Base-by-base conservation (phyloP, 2,113 vertebrate species). In the Pterocles orientalis region DNA sequence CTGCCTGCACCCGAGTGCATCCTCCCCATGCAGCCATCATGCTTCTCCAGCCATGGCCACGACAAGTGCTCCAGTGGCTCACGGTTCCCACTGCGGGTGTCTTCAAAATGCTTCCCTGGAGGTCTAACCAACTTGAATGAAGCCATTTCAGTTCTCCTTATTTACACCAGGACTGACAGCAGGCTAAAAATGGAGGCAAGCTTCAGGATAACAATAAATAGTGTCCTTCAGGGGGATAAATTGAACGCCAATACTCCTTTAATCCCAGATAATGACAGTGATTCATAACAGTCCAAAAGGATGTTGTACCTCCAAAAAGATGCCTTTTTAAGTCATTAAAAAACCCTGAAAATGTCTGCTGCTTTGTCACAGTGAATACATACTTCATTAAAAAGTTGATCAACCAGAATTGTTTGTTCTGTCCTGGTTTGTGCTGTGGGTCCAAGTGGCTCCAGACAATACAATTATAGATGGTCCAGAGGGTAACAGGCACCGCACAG, bases 81-180 rank as follows among this genome's bases (percentile, higher is more conserved):
- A 45, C 4, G 1, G 2, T 3, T 61, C 48, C 53, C 0, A 0
- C 36, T 18, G 41, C 12, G 43, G n/a, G 25, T 31, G 53, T 57
- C 78, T 61, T 65, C 51, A n/a, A 41, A 95, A 68, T 0, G 0
- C 70, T 58, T 34, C 66, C n/a, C 41, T 56, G 14, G 26, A 71
- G 17, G 43, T 34, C 14, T 12, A 6, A 15, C 57, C 66, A 39
- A 39, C 29, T 14, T 51, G 26, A 82, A 7, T 6, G 5, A 79
- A 82, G 45, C 26, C n/a, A 54, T 16, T 43, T 36, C 21, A 33
- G 51, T 51, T 86, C 34, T 31, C n/a, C 24, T 50, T n/a, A 34
- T 36, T 88, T 70, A 54, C 28, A 39, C 3, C 10, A 78, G 41
- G 60, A 25, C 41, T 66, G 36, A 71, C 31, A 57, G 8, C 20